These are phyloP conservation scores for Conomelus anceps DNA, from an alignment of 2,888 invertebrate species.

Conservation along the genomic window DNA sequence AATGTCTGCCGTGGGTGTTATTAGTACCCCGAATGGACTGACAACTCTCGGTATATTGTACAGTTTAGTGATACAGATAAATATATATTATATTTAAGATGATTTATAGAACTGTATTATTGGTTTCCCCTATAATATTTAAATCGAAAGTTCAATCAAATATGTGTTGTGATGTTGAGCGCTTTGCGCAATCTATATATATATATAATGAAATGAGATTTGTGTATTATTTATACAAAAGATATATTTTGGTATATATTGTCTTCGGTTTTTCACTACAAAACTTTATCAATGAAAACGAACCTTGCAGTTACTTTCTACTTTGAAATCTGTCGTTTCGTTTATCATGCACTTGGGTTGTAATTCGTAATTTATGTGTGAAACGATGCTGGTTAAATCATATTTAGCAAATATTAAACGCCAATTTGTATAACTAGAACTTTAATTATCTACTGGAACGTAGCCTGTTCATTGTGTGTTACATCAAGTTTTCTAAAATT, in stretches of 20 bases:
- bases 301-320: background rate
- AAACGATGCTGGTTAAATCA: too few species aligned
- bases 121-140: background rate
- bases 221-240: background rate
- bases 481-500: too few species aligned
- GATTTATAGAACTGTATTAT: background rate
- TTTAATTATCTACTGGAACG: too few species aligned
- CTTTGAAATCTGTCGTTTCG: background rate
- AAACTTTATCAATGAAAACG: background rate
- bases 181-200: background rate
- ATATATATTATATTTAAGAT: background rate
- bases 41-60: background rate
- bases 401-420: too few species aligned
- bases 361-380: too few species aligned
- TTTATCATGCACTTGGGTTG: background rate
- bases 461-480: too few species aligned
- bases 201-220: background rate
- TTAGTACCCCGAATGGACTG: background rate
- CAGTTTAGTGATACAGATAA: background rate
- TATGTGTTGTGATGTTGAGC: constrained; percentile 1
- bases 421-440: too few species aligned
- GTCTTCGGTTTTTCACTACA: background rate
- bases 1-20: background rate
- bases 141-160: constrained; percentile 11
- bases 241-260: constrained; percentile 1